Evolutionary conservation across 2,797 vertebrate species (phyloP).

Genomic region (Betta splendens): DNA sequence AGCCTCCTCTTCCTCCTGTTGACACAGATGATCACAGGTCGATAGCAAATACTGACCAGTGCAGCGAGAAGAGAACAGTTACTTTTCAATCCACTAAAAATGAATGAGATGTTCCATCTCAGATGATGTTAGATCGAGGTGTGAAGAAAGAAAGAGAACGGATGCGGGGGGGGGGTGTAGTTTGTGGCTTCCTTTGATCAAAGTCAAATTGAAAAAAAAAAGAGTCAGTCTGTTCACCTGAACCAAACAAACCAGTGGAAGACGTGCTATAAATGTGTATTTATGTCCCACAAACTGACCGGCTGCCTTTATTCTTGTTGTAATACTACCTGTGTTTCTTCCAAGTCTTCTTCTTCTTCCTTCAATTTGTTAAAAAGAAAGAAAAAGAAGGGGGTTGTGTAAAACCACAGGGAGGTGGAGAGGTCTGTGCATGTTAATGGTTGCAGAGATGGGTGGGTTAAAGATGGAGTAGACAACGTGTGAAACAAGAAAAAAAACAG

Average conservation of each 20-base stretch:
- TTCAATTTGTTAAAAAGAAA: conserved; percentile 32
- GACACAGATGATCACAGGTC: conserved; percentile 28
- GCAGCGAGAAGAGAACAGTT: conserved; percentile 3
- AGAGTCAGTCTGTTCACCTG: background rate
- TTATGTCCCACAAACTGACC: conserved; percentile 15
- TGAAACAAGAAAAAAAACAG: conserved; percentile 13
- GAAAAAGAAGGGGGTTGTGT: conserved; percentile 27
- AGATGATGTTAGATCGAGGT: too few relatives aligned
- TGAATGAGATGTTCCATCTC: too few relatives aligned
- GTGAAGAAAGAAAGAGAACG: conserved; percentile 18
- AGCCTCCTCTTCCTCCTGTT: conserved; percentile 77
- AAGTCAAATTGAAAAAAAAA: background rate
- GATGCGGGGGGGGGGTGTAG: conserved; percentile 12
- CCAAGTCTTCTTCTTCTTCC: conserved; percentile 64
- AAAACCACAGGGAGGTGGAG: conserved; percentile 34
- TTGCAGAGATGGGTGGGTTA: conserved; percentile 18
- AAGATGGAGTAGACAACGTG: conserved; percentile 39
- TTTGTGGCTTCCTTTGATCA: conserved; percentile 8
- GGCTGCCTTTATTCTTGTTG: background rate
- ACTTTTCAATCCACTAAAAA: too few relatives aligned
- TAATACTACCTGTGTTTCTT: conserved; percentile 66
- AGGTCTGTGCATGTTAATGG: conserved; percentile 44
- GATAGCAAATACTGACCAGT: conserved; percentile 5
- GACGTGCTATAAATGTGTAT: conserved; percentile 2
- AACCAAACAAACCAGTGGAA: conserved; percentile 1